phyloP scores from a whole-genome alignment of 1,140 invertebrate species.

The Bombyx mori region ASM3026992v2 NC_085118.1:12218001-12218500 shows the following conservation, averaged over 20 bases:
- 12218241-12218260: conserved; percentile 47
- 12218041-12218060: not conserved
- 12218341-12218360: conserved; percentile 21
- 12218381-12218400: conserved; percentile 23
- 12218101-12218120: conserved; percentile 15
- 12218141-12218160: conserved; percentile 45
- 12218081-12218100: conserved; percentile 4
- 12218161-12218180: conserved; percentile 60
- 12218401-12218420: conserved; percentile 15
- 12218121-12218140: conserved; percentile 32
- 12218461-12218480: conserved; percentile 3
- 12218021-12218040: too few relatives aligned
- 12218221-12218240: conserved; percentile 45
- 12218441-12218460: conserved; percentile 1
- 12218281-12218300: conserved; percentile 46
- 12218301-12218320: conserved; percentile 52
- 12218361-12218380: conserved; percentile 27
- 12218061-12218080: conserved; percentile 3
- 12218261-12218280: conserved; percentile 60
- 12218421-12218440: conserved; percentile 4
- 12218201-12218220: conserved; percentile 63
- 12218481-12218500: conserved; percentile 7
- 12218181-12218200: conserved; percentile 67
- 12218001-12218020: too few relatives aligned
- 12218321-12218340: conserved; percentile 27